Evolutionary conservation across 2,888 invertebrate genomes (phyloP), one percentile per base, ranked within the genome.

Genomic region (Xylocampa areola): DNA sequence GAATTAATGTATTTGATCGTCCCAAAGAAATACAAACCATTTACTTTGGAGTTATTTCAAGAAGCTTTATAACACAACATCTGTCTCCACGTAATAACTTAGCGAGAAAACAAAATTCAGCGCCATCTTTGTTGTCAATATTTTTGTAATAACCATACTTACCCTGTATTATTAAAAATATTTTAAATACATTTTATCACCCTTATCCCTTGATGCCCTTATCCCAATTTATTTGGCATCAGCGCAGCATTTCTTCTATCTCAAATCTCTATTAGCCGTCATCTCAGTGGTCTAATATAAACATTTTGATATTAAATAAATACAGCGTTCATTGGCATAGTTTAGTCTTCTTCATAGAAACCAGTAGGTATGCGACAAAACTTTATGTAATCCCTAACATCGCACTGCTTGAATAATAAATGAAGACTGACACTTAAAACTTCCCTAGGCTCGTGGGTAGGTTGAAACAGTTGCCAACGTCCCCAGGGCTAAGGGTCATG

Each of bases 361-460:
- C n/a, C 16, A 44, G 5, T 17, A 48, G 16, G n/a, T n/a, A 65
- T 39, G 43, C 29, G 14, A 25, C n/a, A 39, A 45, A 57, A 36
- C 27, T 37, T 37, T 27, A 16, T 21, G 35, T 57, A 64, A 63
- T 51, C 54, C 48, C 30, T 14, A 71, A 71, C 57, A 57, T 74
- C 45, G 55, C 55, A 65, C 64, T 44, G 58, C 43, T 44, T 68
- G 52, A 68, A 75, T 75, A 79, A 69, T 80, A 73, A 77, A 76
- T 69, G 76, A 73, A 67, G 69, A 74, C 67, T 66, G 73, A 69
- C 77, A 71, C 68, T 81, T 61, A 55, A 78, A 80, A 81, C 65
- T 77, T 66, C 39, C 60, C 36, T 49, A 49, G 62, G 57, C 39
- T 60, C 62, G 68, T 30, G 62, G 64, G 69, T 55, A 50, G 69